Evolutionary conservation across 2,113 vertebrate species (phyloP), one percentile per base, ranked within the genome.

Genomic region (Phalacrocorax carbo): DNA sequence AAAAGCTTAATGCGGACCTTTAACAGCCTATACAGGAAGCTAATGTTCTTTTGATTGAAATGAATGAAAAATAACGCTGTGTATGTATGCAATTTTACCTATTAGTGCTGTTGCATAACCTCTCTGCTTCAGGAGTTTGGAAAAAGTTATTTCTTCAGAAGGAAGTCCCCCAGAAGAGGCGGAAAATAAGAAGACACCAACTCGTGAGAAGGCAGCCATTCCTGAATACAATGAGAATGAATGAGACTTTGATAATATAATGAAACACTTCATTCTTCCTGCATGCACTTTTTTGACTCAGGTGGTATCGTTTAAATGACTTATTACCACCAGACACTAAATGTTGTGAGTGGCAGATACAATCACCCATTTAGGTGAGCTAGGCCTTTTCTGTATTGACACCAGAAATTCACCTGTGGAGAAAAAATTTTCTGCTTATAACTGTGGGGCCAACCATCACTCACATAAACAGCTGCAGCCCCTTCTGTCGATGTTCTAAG

Each of bases 111-210:
- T 99, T 23, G 98, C 34, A 25, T 99, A 99, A 60, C 99, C 99
- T 38, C 97, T 97, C 13, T 98, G 92, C 89, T 98, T 98, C 55
- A 98, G 97, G 13, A 99, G 97, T 51, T 85, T 98, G 25, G 99
- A 98, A 51, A 99, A 99, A 4, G 99, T 99, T 23, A 99, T 68
- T 97, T 99, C 99, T 32, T 96, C 95, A 36, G 82, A 77, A 36
- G 99, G 98, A 51, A 99, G 98, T 49, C 99, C 99, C 21, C 99
- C 99, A 11, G 99, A 99, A 10, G 97, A 98, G 34, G 98, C 98
- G 10, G 98, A 88, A 97, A 98, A 98, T 62, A 98, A 20, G 93
- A 96, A 98, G 17, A 98, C 98, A 16, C 98, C 98, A 23, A 96
- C 3, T 8, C 52, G 69, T 27, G 88, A 84, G 29, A 68, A 52